A percentile compares a stretch with the other conserved stretches of the same genome.
These are phyloP conservation scores for Pelusios castaneus DNA, from an alignment of 2,113 vertebrate genomes.

Conservation along the genomic window DNA sequence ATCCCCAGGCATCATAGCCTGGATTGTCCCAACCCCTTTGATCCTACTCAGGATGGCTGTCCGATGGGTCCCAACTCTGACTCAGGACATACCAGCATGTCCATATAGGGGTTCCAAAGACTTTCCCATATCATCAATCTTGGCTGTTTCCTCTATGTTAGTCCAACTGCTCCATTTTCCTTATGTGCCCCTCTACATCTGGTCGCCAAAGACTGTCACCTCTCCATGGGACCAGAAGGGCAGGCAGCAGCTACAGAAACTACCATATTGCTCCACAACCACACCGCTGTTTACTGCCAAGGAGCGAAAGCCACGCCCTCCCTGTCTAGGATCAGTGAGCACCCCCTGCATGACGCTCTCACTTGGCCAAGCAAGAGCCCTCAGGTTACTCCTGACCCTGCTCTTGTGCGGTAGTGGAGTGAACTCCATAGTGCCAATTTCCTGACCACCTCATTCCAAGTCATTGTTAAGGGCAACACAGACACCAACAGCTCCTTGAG, in stretches of 20 bases:
- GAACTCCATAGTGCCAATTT: not conserved
- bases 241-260: conserved; percentile 8
- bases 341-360: fast-evolving
- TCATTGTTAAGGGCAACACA: not conserved
- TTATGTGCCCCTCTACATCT: no score
- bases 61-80: not conserved
- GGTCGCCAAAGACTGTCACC: not conserved
- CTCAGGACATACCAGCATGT: not conserved
- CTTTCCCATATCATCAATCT: not conserved
- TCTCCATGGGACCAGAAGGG: fast-evolving
- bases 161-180: fast-evolving
- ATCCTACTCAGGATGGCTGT: not conserved
- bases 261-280: not conserved
- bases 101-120: not conserved
- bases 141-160: not conserved
- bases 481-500: conserved; percentile 50
- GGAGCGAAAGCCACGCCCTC: not conserved
- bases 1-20: not conserved
- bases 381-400: not conserved
- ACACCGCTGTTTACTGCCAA: not conserved
- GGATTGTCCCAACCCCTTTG: not conserved
- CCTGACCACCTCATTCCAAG: not conserved
- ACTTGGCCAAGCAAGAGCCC: fast-evolving
- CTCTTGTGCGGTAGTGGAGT: fast-evolving
- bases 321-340: not conserved